Evolutionary conservation across 2,888 invertebrate species (phyloP).

Genomic region (Lochmaea capreae): DNA sequence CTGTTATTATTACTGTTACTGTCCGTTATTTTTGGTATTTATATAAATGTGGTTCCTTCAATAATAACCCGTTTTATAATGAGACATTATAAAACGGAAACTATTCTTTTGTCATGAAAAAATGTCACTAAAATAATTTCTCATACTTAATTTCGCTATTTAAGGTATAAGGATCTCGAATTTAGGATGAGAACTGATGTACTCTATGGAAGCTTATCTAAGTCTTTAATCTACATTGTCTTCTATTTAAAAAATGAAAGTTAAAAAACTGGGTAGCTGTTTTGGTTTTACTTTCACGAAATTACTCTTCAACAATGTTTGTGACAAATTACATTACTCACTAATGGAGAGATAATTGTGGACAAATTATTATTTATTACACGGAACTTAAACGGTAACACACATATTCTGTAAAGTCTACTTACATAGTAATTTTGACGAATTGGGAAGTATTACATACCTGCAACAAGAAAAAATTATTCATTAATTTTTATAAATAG

Average conservation of each 20-base stretch:
- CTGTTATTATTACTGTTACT: neutral
- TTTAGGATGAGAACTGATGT: neutral
- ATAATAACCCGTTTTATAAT: neutral
- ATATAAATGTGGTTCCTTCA: neutral
- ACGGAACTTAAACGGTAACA: neutral
- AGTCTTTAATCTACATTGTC: constrained; percentile 8
- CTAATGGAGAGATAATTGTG: neutral
- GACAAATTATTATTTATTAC: neutral
- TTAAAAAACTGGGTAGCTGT: constrained; percentile 2
- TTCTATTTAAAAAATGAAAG: constrained; percentile 13
- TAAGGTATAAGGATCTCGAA: neutral
- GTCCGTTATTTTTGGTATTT: neutral
- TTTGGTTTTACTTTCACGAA: constrained; percentile 11
- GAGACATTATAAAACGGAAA: neutral
- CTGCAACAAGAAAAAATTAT: neutral
- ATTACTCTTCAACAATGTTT: neutral
- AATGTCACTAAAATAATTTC: neutral
- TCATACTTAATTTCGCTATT: neutral
- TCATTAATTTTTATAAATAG: no score
- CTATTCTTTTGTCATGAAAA: neutral
- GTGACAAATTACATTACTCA: neutral
- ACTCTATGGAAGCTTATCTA: neutral
- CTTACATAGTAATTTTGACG: neutral
- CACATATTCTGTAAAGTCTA: neutral
- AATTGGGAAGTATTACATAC: neutral